phyloP scores from a whole-genome alignment of 2,113 vertebrate species.

The Tyrannus savana region DNA sequence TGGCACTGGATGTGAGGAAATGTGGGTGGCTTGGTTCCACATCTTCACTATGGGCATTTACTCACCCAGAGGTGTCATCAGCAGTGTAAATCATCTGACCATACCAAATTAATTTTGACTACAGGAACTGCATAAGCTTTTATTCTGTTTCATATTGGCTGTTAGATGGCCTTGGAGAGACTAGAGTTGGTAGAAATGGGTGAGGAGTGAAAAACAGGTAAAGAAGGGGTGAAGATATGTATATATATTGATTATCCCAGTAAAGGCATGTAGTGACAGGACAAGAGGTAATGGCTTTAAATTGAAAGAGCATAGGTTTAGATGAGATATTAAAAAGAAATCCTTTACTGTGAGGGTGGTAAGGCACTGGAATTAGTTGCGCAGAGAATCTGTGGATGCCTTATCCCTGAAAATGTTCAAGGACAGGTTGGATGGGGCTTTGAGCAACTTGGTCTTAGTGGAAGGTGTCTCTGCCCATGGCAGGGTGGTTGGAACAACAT shows the following conservation, averaged over 20 bases:
- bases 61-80: not conserved
- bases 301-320: not conserved
- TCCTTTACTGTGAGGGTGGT: not conserved
- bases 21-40: not conserved
- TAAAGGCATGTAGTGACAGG: not conserved
- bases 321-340: not conserved
- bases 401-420: not conserved
- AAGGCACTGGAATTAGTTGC: not conserved
- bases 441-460: not conserved
- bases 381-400: not conserved
- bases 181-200: not conserved
- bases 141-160: not conserved
- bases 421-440: not conserved
- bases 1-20: not conserved
- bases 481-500: not conserved
- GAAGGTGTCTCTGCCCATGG: not conserved
- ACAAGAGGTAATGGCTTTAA: not conserved
- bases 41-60: not conserved
- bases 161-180: not conserved
- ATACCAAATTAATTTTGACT: not conserved
- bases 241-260: not conserved
- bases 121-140: not conserved
- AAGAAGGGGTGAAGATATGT: not conserved
- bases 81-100: not conserved
- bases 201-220: not conserved